These are phyloP conservation scores for Platycercus adscitus DNA, from an alignment of 2,113 vertebrate genomes.

Conservation along the genomic window DNA sequence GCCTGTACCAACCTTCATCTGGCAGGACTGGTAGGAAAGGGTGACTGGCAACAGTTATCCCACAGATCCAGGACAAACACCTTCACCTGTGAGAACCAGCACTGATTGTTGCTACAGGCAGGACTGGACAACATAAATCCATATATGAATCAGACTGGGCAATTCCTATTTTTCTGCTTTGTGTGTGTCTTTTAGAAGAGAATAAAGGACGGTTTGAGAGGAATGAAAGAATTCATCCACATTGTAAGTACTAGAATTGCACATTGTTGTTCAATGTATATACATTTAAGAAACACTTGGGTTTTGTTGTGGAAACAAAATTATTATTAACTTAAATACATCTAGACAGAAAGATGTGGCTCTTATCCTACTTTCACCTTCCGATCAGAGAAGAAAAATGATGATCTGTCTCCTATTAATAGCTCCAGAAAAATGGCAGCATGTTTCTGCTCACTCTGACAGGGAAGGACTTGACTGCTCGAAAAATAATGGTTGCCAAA, in stretches of 20 bases:
- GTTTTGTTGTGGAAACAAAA: neutral
- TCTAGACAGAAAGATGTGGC: neutral
- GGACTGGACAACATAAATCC: neutral
- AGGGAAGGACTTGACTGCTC: neutral
- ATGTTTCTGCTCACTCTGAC: neutral
- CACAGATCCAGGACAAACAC: neutral
- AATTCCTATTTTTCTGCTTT: neutral
- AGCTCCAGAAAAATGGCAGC: constrained; percentile 33
- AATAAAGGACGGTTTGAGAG: neutral
- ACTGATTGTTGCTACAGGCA: neutral
- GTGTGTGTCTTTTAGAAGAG: neutral
- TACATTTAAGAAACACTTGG: neutral
- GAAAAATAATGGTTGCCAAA: neutral
- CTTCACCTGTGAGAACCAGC: neutral
- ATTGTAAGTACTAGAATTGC: neutral
- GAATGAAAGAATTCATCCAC: neutral
- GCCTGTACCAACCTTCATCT: neutral
- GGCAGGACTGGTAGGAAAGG: neutral
- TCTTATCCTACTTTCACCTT: neutral
- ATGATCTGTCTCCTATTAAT: neutral
- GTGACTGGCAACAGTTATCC: neutral
- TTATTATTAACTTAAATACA: neutral
- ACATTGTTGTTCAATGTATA: neutral
- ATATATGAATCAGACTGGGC: neutral
- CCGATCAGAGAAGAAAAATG: neutral